Evolutionary conservation across 2,888 invertebrate species (phyloP).

Genomic region (Calliphora vomitoria): DNA sequence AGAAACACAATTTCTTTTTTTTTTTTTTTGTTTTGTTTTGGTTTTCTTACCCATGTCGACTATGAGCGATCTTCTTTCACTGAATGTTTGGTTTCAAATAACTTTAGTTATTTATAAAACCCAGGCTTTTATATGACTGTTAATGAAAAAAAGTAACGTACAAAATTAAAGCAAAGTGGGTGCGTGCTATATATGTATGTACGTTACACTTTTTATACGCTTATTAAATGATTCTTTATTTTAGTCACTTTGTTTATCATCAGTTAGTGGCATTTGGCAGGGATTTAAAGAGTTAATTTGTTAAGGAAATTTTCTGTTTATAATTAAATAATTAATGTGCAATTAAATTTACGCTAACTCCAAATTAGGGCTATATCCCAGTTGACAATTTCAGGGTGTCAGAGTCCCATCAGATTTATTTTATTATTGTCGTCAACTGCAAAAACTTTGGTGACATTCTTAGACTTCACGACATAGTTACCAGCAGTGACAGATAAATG

Average conservation of each 20-base stretch:
- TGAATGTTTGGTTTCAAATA: slow-evolving; percentile 68
- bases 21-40: slow-evolving; percentile 27
- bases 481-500: too few relatives aligned
- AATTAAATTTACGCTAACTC: too few relatives aligned
- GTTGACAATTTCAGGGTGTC: too few relatives aligned
- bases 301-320: neutral
- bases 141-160: slow-evolving; percentile 46
- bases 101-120: slow-evolving; percentile 62
- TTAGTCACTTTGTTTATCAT: slow-evolving; percentile 59
- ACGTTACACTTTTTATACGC: slow-evolving; percentile 41
- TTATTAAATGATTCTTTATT: slow-evolving; percentile 62
- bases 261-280: slow-evolving; percentile 10
- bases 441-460: too few relatives aligned
- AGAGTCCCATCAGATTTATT: too few relatives aligned
- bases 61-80: slow-evolving; percentile 69
- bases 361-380: too few relatives aligned
- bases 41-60: slow-evolving; percentile 71
- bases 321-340: too few relatives aligned
- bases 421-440: too few relatives aligned
- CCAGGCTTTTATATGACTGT: slow-evolving; percentile 63
- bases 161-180: slow-evolving; percentile 59
- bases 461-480: too few relatives aligned
- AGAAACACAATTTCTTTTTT: slow-evolving; percentile 37
- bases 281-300: slow-evolving; percentile 37
- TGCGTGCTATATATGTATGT: slow-evolving; percentile 64